Conservation (phyloP, 2,113 vertebrate species). For the Speoplatyrhinus poulsoni region DNA sequence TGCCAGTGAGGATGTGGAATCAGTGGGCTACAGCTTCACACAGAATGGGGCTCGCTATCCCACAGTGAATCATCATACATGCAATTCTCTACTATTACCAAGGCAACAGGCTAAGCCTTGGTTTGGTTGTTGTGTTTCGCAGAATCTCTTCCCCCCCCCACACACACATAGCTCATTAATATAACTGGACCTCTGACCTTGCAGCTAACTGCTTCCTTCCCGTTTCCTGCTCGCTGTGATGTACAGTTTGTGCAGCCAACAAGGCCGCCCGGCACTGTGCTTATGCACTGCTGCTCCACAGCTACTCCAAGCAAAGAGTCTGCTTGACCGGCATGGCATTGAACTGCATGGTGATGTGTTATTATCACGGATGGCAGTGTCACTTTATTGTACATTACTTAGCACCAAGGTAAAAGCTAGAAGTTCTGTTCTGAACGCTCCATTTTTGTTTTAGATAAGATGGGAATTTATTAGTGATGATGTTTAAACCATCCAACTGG, state of each 20-base stretch:
- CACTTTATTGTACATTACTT: too few species aligned
- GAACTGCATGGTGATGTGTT: conserved; percentile 40
- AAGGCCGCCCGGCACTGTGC: conserved; percentile 37
- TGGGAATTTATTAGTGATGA: too few species aligned
- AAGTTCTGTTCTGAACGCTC: too few species aligned
- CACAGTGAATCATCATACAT: conserved; percentile 1
- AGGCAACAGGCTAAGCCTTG: conserved; percentile 27
- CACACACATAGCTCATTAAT: conserved; percentile 28
- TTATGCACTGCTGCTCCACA: conserved; percentile 28
- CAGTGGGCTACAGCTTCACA: conserved; percentile 3
- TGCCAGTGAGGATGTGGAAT: conserved; percentile 21
- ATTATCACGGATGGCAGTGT: conserved; percentile 18
- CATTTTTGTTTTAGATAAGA: too few species aligned
- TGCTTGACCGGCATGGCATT: conserved; percentile 49
- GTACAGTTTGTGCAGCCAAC: conserved; percentile 55
- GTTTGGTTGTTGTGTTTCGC: conserved; percentile 42
- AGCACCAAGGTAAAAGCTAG: too few species aligned
- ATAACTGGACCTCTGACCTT: conserved; percentile 67
- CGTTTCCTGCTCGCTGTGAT: conserved; percentile 70
- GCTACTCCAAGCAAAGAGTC: conserved; percentile 12
- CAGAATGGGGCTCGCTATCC: conserved; percentile 15
- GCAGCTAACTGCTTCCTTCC: conserved; percentile 75
- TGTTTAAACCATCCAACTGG: too few species aligned
- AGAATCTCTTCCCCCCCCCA: conserved; percentile 30
- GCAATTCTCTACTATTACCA: conserved; percentile 7